Evolutionary conservation across 2,888 invertebrate genomes (phyloP).

Genomic region (Mimumesa dahlbomi): DNA sequence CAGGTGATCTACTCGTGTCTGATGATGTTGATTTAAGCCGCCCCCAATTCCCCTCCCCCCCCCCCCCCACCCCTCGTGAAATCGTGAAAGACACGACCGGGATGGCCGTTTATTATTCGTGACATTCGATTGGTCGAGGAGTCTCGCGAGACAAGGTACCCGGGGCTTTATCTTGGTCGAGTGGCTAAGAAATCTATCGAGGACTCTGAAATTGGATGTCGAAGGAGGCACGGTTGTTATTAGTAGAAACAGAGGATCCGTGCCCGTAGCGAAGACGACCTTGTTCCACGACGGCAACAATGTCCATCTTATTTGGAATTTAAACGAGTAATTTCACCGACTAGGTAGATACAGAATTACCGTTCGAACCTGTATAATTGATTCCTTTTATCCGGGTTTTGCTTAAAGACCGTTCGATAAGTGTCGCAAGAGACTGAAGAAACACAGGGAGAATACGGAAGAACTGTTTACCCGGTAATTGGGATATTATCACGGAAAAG

Average conservation of each 20-base stretch:
- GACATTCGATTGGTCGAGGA: slow-evolving; percentile 28
- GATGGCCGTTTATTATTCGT: slow-evolving; percentile 44
- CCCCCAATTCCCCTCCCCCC: no score
- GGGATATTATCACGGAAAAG: no score
- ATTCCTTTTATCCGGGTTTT: background rate
- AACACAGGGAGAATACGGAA: no score
- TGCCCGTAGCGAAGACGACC: background rate
- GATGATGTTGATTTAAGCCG: slow-evolving; percentile 62
- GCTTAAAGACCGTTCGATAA: no score
- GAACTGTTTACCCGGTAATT: no score
- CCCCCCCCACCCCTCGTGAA: no score
- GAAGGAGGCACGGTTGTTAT: slow-evolving; percentile 8
- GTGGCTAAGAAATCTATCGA: slow-evolving; percentile 40
- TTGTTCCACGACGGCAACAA: slow-evolving; percentile 17
- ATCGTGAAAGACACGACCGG: slow-evolving; percentile 22
- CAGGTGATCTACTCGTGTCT: slow-evolving; percentile 48
- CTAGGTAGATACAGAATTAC: background rate
- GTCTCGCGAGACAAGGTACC: slow-evolving; percentile 14
- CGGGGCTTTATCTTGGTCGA: slow-evolving; percentile 27
- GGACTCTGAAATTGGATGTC: slow-evolving; percentile 25
- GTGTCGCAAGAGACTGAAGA: no score
- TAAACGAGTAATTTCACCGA: slow-evolving; percentile 50
- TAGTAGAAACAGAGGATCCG: slow-evolving; percentile 10
- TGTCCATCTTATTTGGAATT: slow-evolving; percentile 48
- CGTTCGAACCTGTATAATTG: background rate